Evolutionary conservation across 1,140 invertebrate species (phyloP).

Genomic region (Megathymus violae): DNA sequence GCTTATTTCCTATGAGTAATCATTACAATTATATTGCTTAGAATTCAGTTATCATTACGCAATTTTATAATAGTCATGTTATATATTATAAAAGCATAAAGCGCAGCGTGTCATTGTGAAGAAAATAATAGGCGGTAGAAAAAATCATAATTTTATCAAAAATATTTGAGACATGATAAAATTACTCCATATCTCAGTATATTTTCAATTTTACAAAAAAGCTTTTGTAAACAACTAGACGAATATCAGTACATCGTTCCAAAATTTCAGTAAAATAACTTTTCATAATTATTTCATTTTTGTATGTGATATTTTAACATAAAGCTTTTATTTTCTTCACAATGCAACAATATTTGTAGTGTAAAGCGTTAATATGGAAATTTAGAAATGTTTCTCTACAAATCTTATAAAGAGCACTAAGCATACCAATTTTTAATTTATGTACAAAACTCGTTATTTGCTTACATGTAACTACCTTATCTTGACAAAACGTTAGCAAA

Average conservation of each 20-base stretch:
- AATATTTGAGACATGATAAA: too few relatives aligned
- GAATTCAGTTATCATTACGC: conserved; percentile 52
- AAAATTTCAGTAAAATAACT: too few relatives aligned
- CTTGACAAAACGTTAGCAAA: conserved; percentile 30
- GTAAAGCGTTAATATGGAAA: conserved; percentile 68
- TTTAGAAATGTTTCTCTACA: conserved; percentile 71
- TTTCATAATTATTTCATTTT: conserved; percentile 7
- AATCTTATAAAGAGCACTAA: conserved; percentile 69
- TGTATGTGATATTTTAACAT: too few relatives aligned
- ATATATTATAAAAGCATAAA: conserved; percentile 54
- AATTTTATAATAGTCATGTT: conserved; percentile 49
- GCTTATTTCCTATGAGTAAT: conserved; percentile 58
- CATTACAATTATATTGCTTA: conserved; percentile 73
- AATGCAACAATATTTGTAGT: conserved; percentile 40
- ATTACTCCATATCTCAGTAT: too few relatives aligned
- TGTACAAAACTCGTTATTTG: conserved; percentile 79
- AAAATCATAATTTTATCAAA: too few relatives aligned
- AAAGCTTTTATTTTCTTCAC: conserved; percentile 53
- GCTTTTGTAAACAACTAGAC: too few relatives aligned
- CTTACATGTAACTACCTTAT: conserved; percentile 40
- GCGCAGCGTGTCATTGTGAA: conserved; percentile 46
- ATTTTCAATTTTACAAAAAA: too few relatives aligned
- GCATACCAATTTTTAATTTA: conserved; percentile 81
- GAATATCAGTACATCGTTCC: too few relatives aligned
- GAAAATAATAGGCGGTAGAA: conserved; percentile 18